Evolutionary conservation across 2,888 invertebrate species (phyloP).

Genomic region (Oasisia sp.): DNA sequence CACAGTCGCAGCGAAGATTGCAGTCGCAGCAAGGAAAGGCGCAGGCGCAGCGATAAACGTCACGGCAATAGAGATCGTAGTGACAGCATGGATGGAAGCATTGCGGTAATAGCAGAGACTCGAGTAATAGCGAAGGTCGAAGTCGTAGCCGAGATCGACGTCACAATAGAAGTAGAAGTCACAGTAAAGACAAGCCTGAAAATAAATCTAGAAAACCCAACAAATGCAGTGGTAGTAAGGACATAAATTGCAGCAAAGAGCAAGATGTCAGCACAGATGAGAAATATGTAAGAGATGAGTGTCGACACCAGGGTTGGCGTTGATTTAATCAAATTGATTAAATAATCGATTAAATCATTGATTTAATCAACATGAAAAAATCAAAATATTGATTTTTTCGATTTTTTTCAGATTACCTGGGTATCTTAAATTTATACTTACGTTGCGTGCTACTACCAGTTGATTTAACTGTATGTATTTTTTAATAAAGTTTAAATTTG

Average conservation of each 20-base stretch:
- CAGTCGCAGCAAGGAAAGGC: constrained; percentile 1
- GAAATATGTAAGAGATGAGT: neutral
- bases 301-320: too few relatives aligned
- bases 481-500: too few relatives aligned
- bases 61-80: neutral
- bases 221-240: neutral
- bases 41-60: neutral
- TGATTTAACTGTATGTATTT: too few relatives aligned
- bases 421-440: too few relatives aligned
- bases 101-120: neutral
- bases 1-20: neutral
- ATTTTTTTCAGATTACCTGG: too few relatives aligned
- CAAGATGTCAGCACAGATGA: neutral
- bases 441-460: too few relatives aligned
- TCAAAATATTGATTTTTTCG: too few relatives aligned
- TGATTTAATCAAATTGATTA: too few relatives aligned
- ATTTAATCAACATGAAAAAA: too few relatives aligned
- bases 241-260: neutral
- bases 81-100: neutral
- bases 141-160: neutral
- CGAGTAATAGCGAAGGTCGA: neutral
- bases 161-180: neutral
- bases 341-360: too few relatives aligned
- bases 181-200: neutral
- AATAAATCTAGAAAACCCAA: neutral